Evolutionary conservation across 2,797 vertebrate genomes (phyloP), one percentile per base, ranked within the genome.

Genomic region (Oreortyx pictus): DNA sequence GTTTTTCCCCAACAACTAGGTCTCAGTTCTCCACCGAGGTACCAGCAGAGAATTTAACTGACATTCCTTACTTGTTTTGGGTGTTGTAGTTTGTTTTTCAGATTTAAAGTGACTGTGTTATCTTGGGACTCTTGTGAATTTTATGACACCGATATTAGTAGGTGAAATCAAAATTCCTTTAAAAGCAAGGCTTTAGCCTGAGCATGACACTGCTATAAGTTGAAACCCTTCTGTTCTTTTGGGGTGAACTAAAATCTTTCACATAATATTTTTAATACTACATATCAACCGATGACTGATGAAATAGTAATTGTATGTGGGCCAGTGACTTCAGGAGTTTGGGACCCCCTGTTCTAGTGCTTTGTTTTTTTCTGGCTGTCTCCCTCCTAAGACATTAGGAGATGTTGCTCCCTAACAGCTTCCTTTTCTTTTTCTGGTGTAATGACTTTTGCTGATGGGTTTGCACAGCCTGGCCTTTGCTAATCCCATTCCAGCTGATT

Each of bases 161-260:
- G 95, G 94, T 93, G 89, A 92, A 95, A 95, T 94, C 68, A 78
- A 91, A 94, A 92, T 80, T 96, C n/a, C 13, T 88, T 91, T 83
- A 82, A 84, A 94, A 59, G 64, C 68, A 87, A 93, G 64, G 33
- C 78, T 92, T 87, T 74, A 91, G 54, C 22, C 43, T 67, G 44
- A 83, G 78, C 66, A 78, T 80, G 54, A 33, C 76, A 16, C 7
- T 75, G 64, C 41, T 95, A 81, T 87, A 46, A 81, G 81, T 23
- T 3, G 5, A 61, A 60, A 74, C 52, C 37, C 83, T 80, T 93
- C 35, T 18, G 44, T 41, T 86, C 33, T 43, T 78, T 74, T 72
- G 13, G 35, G 8, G 13, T 44, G 27, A 44, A 16, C 59, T 80
- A 29, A 35, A 39, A 17, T 54, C 20, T 19, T 77, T 59, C n/a